These are phyloP conservation scores for Saccopteryx leptura DNA, from an alignment of 2,113 vertebrate genomes.

Conservation along the genomic window DNA sequence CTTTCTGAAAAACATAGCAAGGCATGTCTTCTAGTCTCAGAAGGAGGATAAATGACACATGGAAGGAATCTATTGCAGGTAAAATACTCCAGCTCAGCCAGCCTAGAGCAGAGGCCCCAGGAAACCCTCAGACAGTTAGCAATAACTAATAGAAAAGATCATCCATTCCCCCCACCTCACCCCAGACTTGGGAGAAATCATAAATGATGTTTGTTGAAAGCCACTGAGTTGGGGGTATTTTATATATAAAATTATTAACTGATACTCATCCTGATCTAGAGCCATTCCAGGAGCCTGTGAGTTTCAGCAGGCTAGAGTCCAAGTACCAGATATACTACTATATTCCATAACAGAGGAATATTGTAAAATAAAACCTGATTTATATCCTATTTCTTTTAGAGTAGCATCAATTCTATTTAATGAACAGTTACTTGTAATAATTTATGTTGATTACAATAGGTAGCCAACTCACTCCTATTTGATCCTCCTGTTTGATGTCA, in stretches of 20 bases:
- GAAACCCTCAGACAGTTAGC: not conserved
- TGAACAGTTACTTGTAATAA: constrained; percentile 38
- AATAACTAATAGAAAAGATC: not conserved
- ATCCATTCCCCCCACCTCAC: not conserved
- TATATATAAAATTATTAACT: not conserved
- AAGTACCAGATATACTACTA: not conserved
- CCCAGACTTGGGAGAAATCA: not conserved
- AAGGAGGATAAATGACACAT: not conserved
- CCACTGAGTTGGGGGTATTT: not conserved
- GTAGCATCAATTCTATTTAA: constrained; percentile 59
- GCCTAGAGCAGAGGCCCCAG: not conserved
- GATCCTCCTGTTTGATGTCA: constrained; percentile 33
- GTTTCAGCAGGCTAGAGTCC: not conserved
- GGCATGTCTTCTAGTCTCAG: not conserved
- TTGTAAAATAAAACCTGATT: constrained; percentile 50
- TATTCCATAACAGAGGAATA: not conserved
- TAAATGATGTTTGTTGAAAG: not conserved
- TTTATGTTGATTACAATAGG: constrained; percentile 29
- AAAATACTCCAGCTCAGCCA: not conserved
- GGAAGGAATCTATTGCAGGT: not conserved
- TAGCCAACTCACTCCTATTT: not conserved
- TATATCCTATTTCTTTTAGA: constrained; percentile 48
- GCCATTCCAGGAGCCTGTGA: not conserved
- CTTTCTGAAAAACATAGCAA: not conserved
- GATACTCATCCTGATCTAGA: not conserved